phyloP scores from a whole-genome alignment of 1,140 invertebrate genomes.

The Drosophila tani region DNA sequence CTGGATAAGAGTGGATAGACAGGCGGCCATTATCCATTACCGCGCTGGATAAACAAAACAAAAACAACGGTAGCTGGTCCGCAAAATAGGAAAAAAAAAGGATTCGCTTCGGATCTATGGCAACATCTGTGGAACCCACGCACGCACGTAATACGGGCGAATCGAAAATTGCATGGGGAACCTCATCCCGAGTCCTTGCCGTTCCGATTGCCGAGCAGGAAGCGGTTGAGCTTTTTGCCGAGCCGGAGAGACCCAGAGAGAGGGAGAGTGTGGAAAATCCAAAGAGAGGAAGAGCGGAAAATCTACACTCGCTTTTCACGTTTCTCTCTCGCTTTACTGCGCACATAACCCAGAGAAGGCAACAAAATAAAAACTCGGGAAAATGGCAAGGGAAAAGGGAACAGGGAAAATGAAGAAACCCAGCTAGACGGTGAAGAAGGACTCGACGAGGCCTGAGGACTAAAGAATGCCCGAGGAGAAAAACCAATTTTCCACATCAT shows the following conservation, averaged over 20 bases:
- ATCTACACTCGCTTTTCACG: conserved; percentile 13
- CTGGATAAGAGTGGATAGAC: conserved; percentile 23
- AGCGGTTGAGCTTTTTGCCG: conserved; percentile 73
- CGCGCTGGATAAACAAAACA: conserved; percentile 35
- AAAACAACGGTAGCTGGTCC: conserved; percentile 18
- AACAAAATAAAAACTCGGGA: conserved; percentile 65
- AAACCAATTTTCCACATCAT: conserved; percentile 81
- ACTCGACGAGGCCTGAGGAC: conserved; percentile 36
- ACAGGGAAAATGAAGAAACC: conserved; percentile 13
- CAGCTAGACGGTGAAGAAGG: conserved; percentile 24
- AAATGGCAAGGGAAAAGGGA: conserved; percentile 44
- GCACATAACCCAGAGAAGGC: conserved; percentile 81
- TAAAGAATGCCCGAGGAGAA: conserved; percentile 32
- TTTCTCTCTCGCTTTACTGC: conserved; percentile 47
- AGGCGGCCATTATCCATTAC: conserved; percentile 38
- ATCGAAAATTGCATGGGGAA: conserved; percentile 42
- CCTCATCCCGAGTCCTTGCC: conserved; percentile 22
- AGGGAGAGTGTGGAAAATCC: conserved; percentile 8
- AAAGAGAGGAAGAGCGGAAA: conserved; percentile 12
- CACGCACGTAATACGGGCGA: conserved; percentile 58
- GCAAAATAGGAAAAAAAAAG: conserved; percentile 6
- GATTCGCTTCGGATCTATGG: conserved; percentile 27
- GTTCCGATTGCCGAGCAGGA: conserved; percentile 44
- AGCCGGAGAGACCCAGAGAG: conserved; percentile 22
- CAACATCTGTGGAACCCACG: conserved; percentile 59